phyloP scores from a whole-genome alignment of 2,113 vertebrate genomes.

The Carassius auratus region DNA sequence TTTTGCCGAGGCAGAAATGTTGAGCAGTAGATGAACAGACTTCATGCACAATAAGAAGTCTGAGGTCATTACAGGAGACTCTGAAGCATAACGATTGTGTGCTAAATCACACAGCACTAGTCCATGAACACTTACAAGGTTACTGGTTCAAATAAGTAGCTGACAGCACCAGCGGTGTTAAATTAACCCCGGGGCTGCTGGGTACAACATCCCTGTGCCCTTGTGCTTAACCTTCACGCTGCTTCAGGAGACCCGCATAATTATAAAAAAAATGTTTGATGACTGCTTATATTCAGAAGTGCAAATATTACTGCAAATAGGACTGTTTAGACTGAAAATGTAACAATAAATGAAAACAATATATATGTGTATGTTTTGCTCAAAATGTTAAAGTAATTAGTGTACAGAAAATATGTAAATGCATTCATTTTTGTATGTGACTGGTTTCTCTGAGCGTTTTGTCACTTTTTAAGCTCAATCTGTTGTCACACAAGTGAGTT shows the following conservation, averaged over 20 bases:
- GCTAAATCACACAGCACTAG: background rate
- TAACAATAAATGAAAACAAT: too few relatives aligned
- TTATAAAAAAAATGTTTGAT: background rate
- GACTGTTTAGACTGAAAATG: too few relatives aligned
- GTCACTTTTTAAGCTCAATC: background rate
- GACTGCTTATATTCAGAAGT: background rate
- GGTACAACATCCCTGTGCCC: background rate
- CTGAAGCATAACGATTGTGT: background rate
- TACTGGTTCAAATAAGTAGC: background rate
- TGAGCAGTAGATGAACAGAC: background rate
- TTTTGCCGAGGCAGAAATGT: background rate
- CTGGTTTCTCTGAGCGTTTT: background rate
- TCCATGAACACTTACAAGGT: background rate
- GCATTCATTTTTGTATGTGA: background rate
- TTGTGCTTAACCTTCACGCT: background rate
- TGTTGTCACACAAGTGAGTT: conserved; percentile 4
- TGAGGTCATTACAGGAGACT: conserved; percentile 5
- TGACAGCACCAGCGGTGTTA: background rate
- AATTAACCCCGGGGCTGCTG: conserved; percentile 3
- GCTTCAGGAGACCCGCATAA: background rate
- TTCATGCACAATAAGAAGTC: background rate
- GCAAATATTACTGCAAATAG: background rate
- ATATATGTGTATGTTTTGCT: background rate
- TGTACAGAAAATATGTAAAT: background rate
- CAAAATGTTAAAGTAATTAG: background rate